phyloP scores from a whole-genome alignment of 2,113 vertebrate genomes.

The Coreoperca whiteheadi region DNA sequence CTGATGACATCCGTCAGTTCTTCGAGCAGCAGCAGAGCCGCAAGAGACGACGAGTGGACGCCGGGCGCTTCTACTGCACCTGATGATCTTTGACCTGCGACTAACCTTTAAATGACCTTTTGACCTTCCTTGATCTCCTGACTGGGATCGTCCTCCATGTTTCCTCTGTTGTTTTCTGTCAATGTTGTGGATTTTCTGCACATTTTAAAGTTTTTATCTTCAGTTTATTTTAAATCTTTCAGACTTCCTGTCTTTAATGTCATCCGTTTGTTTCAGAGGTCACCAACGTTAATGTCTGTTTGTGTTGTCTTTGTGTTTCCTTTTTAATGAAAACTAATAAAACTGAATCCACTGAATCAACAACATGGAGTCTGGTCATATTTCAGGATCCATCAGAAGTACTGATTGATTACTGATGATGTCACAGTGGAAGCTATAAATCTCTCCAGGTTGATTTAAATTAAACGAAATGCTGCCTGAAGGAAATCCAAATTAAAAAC shows the following conservation, averaged over 20 bases:
- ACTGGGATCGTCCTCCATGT: background rate
- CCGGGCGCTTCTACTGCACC: conserved; percentile 72
- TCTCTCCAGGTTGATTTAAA: background rate
- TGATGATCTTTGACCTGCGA: conserved; percentile 56
- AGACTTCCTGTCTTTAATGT: background rate
- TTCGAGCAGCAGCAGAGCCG: conserved; percentile 95
- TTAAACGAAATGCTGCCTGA: background rate
- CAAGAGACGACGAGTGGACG: conserved; percentile 86
- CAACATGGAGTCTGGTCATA: background rate
- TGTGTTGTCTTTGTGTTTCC: conserved; percentile 8
- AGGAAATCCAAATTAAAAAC: too few relatives aligned
- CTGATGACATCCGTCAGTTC: conserved; percentile 96
- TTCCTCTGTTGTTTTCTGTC: background rate
- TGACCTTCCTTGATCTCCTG: background rate
- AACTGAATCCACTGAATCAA: conserved; percentile 7
- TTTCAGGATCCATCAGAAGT: background rate
- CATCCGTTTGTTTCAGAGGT: background rate
- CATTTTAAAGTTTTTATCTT: conserved; percentile 1
- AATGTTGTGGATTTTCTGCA: background rate
- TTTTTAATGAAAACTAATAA: conserved; percentile 51
- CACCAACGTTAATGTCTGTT: background rate
- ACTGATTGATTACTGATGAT: background rate
- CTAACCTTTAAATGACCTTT: background rate
- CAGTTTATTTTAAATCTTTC: background rate
- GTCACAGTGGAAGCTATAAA: background rate